phyloP scores from a whole-genome alignment of 2,888 invertebrate species.

The Cosmorhoe ocellata region DNA sequence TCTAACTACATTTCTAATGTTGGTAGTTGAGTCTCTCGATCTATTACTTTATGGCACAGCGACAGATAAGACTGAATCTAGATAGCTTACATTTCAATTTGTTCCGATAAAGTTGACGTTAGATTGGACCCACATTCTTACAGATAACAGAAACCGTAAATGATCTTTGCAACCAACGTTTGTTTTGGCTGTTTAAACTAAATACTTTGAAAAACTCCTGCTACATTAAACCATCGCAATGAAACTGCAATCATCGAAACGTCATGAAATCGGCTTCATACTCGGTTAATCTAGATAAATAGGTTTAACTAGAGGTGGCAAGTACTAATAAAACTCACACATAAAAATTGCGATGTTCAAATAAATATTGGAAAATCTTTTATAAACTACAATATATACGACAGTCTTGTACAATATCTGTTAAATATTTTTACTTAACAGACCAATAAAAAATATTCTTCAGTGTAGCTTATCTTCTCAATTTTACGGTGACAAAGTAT shows the following conservation, averaged over 20 bases:
- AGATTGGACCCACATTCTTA: conserved; percentile 15
- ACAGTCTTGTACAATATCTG: conserved; percentile 6
- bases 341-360: too few relatives aligned
- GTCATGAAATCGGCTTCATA: too few relatives aligned
- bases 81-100: conserved; percentile 32
- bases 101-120: conserved; percentile 21
- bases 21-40: neutral
- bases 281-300: too few relatives aligned
- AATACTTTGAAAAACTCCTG: too few relatives aligned
- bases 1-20: neutral
- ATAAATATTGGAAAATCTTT: conserved; percentile 2
- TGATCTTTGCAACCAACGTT: too few relatives aligned
- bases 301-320: too few relatives aligned
- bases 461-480: conserved; percentile 23
- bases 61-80: conserved; percentile 18
- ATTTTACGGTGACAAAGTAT: conserved; percentile 31
- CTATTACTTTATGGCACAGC: conserved; percentile 20
- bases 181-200: too few relatives aligned
- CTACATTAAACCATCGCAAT: too few relatives aligned
- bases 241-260: too few relatives aligned
- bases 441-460: conserved; percentile 25
- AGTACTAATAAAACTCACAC: too few relatives aligned
- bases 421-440: conserved; percentile 22
- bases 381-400: conserved; percentile 7
- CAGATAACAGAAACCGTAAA: conserved; percentile 13